Conservation (phyloP, 2,113 vertebrate species). For the Phrynosoma blainvillii region DNA sequence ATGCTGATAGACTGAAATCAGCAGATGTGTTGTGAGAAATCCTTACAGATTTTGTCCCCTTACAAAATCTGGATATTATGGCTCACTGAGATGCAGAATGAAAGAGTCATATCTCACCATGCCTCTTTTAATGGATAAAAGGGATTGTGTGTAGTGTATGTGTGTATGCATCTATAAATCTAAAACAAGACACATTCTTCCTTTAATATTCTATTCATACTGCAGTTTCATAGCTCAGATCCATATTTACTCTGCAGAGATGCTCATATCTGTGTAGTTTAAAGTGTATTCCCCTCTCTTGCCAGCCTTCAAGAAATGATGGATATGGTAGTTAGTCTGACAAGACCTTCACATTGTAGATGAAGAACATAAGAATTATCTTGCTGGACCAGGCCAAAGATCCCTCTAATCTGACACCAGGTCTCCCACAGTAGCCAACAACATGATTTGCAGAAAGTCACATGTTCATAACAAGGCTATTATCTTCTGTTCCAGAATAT, state of each 20-base stretch:
- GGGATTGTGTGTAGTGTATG: too few species aligned
- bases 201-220: background rate
- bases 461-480: background rate
- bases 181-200: background rate
- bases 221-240: background rate
- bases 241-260: constrained; percentile 27
- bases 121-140: background rate
- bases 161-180: background rate
- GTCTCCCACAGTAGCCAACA: background rate
- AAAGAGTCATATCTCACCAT: background rate
- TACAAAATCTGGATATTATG: background rate
- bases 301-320: constrained; percentile 16
- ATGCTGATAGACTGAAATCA: background rate
- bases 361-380: constrained; percentile 10
- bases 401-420: background rate
- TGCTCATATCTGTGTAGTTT: constrained; percentile 4
- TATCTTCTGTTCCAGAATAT: background rate
- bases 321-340: constrained; percentile 16
- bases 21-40: too few species aligned
- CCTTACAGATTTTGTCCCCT: background rate
- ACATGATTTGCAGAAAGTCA: background rate
- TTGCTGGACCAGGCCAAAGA: constrained; percentile 6
- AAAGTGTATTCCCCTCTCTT: background rate
- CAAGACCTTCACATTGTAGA: constrained; percentile 15
- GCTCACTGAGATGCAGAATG: background rate